Base-by-base conservation (phyloP, 2,113 vertebrate genomes). In the Nerophis lumbriciformis region DNA sequence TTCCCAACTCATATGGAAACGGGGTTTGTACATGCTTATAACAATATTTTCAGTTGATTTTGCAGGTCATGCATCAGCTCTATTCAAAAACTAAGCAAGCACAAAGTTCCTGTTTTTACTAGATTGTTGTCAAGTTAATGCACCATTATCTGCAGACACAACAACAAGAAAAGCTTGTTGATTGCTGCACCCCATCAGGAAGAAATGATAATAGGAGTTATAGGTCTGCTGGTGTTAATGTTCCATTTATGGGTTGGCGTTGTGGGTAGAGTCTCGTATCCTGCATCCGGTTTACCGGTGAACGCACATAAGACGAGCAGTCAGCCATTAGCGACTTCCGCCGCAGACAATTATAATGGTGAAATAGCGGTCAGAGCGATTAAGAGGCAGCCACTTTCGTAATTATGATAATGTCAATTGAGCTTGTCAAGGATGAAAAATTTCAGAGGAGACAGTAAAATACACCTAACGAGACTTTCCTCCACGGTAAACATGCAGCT, bases 341-440 rank as follows among this genome's bases (percentile, higher is more conserved):
- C 59, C 15, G 67, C 73, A 76, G 74, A 75, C 65, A 64, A 68
- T 81, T 77, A 61, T 78, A 81, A 79, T 7, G 42, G 69, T 15
- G 15, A 71, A 82, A 77, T 69, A 59, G 78, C 51, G n/a, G 63
- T 54, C 53, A 64, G 57, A 73, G 64, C 47, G 58, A 82, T 88
- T 85, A 84, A 82, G 77, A 74, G 37, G 79, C 77, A 85, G 84
- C 86, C 86, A 78, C 83, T 78, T 88, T 87, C 71, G 77, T 78
- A 83, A 85, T 86, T 85, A 88, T 85, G 82, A 88, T 88, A 76
- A 89, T 88, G 84, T 84, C 86, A 85, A 88, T 88, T 90, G 80
- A 81, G 84, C 81, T 77, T 88, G 90, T 91, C 90, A 88, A 79
- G 81, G 80, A 86, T 90, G 86, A 91, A 87, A 84, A 85, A 90